phyloP scores from a whole-genome alignment of 92 coral and sea anemone species.

The Phenganax subtilis region DNA sequence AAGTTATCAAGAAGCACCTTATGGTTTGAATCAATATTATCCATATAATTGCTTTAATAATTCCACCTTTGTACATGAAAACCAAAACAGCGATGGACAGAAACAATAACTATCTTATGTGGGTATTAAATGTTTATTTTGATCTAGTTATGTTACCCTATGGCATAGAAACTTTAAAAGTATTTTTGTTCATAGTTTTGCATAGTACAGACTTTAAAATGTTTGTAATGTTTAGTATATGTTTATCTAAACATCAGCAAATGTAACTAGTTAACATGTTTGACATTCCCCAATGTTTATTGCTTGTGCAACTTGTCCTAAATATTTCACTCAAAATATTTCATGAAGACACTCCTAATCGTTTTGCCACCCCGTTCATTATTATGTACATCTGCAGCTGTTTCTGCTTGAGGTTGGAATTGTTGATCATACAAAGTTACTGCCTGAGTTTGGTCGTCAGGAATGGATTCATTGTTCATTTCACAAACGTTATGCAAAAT shows the following conservation, averaged over 20 bases:
- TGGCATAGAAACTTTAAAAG: too few relatives aligned
- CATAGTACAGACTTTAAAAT: too few relatives aligned
- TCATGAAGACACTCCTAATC: slow-evolving; percentile 10
- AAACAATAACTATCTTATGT: too few relatives aligned
- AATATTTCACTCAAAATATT: slow-evolving; percentile 16
- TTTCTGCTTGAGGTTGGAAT: slow-evolving; percentile 43
- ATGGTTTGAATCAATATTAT: background rate
- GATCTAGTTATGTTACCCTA: too few relatives aligned
- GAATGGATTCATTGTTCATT: slow-evolving; percentile 37
- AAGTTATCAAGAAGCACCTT: background rate
- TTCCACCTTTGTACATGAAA: too few relatives aligned
- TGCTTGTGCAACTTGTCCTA: background rate
- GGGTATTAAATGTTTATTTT: too few relatives aligned
- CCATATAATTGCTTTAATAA: background rate
- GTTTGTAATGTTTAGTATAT: too few relatives aligned
- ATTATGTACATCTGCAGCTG: slow-evolving; percentile 23
- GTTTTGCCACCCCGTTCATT: slow-evolving; percentile 30
- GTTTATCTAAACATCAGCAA: background rate
- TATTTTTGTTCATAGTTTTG: too few relatives aligned
- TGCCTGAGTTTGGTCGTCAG: slow-evolving; percentile 15
- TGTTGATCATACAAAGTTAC: slow-evolving; percentile 38
- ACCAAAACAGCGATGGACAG: too few relatives aligned
- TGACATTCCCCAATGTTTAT: background rate
- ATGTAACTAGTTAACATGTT: background rate
- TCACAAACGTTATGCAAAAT: slow-evolving; percentile 43